Base-by-base conservation (phyloP, 2,113 vertebrate species). In the Ahaetulla prasina region DNA sequence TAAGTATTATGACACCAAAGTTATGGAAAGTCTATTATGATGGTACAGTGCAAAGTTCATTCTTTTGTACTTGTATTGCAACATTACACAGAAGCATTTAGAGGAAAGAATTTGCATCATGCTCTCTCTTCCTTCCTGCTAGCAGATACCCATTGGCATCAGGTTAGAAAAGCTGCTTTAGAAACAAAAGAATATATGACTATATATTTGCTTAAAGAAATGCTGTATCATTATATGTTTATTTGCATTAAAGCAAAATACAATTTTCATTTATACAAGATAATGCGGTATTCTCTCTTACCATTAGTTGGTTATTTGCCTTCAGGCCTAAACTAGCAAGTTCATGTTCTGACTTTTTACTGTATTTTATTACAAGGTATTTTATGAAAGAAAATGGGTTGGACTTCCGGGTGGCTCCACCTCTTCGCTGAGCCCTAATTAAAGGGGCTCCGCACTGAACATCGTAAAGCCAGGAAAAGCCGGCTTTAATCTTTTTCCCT, bases 361-460 rank as follows among this genome's bases (percentile, higher is more conserved):
- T 3, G 23, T 8, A 45, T 86, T 49, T 39, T 80, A 80, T 39
- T 80, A 80, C n/a, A 80, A 80, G n/a, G 16, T 80, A 53, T 50
- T 91, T 92, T 3, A 88, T 89, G 22, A 95, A 85, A 93, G 91
- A 91, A 85, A 92, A 0, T 22, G 84, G 60, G 45, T 92, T 92
- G n/a, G n/a, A n/a, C n/a, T n/a, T n/a, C n/a, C n/a, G n/a, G n/a
- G n/a, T n/a, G n/a, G n/a, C n/a, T n/a, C n/a, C n/a, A n/a, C n/a
- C n/a, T n/a, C n/a, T n/a, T n/a, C n/a, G n/a, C n/a, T n/a, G n/a
- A n/a, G n/a, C n/a, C n/a, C n/a, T n/a, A n/a, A n/a, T n/a, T n/a
- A n/a, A n/a, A n/a, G n/a, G n/a, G n/a, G n/a, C n/a, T n/a, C n/a
- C n/a, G n/a, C n/a, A n/a, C n/a, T n/a, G n/a, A n/a, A n/a, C n/a